These are phyloP conservation scores for Hypselothyrea guttata DNA, from an alignment of 2,888 invertebrate genomes.

Conservation along the genomic window DNA sequence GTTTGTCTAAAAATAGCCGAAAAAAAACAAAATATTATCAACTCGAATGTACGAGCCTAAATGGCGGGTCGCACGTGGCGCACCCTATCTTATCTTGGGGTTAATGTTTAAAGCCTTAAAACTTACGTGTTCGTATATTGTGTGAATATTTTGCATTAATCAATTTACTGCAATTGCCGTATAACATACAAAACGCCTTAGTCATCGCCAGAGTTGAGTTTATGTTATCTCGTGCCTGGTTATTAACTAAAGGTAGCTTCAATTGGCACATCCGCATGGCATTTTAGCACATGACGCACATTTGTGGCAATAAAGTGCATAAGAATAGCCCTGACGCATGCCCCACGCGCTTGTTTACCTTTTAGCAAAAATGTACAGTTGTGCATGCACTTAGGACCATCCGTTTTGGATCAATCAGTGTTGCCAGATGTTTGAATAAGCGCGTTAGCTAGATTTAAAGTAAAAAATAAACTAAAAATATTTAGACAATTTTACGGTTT, in stretches of 20 bases:
- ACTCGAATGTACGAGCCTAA: too few species aligned
- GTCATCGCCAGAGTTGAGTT: conserved; percentile 36
- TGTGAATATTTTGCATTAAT: conserved; percentile 27
- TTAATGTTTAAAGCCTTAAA: background rate
- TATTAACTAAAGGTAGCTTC: conserved; percentile 71
- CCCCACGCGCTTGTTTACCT: conserved; percentile 50
- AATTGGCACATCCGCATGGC: conserved; percentile 68
- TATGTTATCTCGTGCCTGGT: conserved; percentile 28
- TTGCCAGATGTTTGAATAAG: too few species aligned
- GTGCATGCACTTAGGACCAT: conserved; percentile 43
- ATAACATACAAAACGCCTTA: conserved; percentile 46
- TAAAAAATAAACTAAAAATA: too few species aligned
- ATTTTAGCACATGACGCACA: conserved; percentile 47
- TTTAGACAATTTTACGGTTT: too few species aligned
- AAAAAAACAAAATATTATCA: too few species aligned
- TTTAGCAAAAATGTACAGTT: conserved; percentile 50
- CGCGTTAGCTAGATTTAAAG: too few species aligned
- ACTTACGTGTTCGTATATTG: background rate
- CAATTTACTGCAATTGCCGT: conserved; percentile 45
- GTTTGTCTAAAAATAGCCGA: too few species aligned
- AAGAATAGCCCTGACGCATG: conserved; percentile 65
- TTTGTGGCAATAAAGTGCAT: conserved; percentile 47
- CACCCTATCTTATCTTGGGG: background rate
- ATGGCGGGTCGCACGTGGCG: too few species aligned
- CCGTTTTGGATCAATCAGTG: conserved; percentile 71